Percentiles rank a stretch among this genome's conserved stretches.
Conservation (phyloP, 2,888 invertebrate genomes). For the Lamellibrachia columna region DNA sequence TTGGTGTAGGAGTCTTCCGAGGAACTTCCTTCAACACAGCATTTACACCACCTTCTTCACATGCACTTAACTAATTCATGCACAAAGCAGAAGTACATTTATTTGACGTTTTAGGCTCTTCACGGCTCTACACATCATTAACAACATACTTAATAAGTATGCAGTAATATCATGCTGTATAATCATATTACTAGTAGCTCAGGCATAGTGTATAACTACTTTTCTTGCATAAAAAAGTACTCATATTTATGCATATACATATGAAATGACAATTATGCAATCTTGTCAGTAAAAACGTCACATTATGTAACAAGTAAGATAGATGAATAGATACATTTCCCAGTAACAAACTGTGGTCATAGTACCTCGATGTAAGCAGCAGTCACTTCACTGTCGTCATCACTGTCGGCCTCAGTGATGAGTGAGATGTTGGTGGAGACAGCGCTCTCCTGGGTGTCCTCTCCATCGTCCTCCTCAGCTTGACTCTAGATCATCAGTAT, state of each 20-base stretch:
- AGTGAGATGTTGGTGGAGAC: neutral
- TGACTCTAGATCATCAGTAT: neutral
- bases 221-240: neutral
- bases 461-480: neutral
- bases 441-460: neutral
- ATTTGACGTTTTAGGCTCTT: neutral
- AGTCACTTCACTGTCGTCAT: neutral
- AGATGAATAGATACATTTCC: neutral
- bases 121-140: too few species aligned
- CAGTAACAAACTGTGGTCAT: neutral
- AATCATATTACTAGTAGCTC: too few species aligned
- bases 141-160: neutral
- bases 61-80: neutral
- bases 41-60: neutral
- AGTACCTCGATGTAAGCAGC: neutral
- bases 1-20: neutral
- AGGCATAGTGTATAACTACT: neutral
- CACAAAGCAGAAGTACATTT: neutral
- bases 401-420: neutral
- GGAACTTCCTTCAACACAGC: neutral
- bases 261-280: neutral
- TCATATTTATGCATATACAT: neutral
- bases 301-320: neutral
- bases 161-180: neutral
- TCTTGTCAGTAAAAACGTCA: neutral